Evolutionary conservation across 1,140 invertebrate genomes (phyloP), one percentile per base, ranked within the genome.

Genomic region (Pogonomyrmex californicus): DNA sequence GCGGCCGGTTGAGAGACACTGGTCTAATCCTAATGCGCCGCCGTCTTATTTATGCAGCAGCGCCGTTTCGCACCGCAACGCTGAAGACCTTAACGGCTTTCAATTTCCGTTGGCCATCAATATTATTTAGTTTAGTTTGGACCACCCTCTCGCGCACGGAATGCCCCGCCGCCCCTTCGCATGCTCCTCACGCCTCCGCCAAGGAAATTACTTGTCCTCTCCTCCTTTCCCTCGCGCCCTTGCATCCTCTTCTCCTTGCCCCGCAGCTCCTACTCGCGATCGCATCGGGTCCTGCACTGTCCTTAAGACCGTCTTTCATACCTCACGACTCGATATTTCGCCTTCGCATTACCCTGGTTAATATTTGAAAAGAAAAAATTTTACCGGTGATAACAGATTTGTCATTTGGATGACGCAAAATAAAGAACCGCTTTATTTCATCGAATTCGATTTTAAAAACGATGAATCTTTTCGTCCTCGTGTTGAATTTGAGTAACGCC

Each of bases 61-160:
- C 85, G 86, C 87, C 91, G 90, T 93, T 93, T 94, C 91, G 90
- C 91, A 91, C 90, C 92, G 90, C 93, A 94, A 91, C 90, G 88
- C 91, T 93, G 92, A 94, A 93, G 92, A 93, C 93, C 91, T 94
- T 95, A 95, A 95, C 93, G 93, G 94, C 94, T 94, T 95, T 95
- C 94, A 95, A 95, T 95, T 95, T 95, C 95, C 95, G 94, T 95
- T 95, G 92, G 93, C 94, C 95, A 95, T 95, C 95, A 95, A 95
- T 95, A 95, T 95, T 95, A 95, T 95, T 95, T 95, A 95, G 94
- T 95, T 95, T 94, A 95, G 94, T 94, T 95, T 92, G 92, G 91
- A 92, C 94, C 92, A 90, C 89, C 93, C 90, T 91, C 87, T 89
- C 91, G 90, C 86, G 83, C 65, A 71, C 87, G 89, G 82, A 87